phyloP scores from a whole-genome alignment of 35 echinoderm and acorn worm genomes.

The Diadema setosum region DNA sequence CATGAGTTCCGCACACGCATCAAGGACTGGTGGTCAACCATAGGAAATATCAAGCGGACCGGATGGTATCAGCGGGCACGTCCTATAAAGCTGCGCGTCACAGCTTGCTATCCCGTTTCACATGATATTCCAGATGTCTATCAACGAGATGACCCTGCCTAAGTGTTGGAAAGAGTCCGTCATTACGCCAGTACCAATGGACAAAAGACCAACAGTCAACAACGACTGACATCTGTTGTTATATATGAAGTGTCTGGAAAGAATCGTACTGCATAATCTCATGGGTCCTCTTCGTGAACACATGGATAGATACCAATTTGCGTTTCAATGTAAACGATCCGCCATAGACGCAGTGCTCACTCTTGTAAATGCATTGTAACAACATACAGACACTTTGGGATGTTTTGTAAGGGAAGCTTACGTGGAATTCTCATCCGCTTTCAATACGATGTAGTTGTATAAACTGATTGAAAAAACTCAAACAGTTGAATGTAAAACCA shows the following conservation, averaged over 20 bases:
- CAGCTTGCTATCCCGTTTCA: neutral
- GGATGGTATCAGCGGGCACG: neutral
- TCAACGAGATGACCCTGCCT: neutral
- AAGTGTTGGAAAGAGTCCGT: neutral
- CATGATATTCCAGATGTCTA: neutral
- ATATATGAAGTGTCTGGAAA: neutral
- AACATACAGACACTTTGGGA: neutral
- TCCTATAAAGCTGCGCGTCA: neutral
- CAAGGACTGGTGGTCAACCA: too few species aligned
- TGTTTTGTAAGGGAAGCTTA: neutral
- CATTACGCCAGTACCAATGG: neutral
- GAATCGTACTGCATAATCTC: neutral
- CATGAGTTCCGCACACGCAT: too few species aligned
- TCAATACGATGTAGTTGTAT: neutral
- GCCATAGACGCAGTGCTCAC: neutral
- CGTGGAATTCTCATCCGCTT: neutral
- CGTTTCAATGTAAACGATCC: neutral
- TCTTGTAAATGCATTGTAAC: neutral
- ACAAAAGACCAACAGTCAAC: neutral
- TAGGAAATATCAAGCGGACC: too few species aligned
- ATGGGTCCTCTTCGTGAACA: neutral
- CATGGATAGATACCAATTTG: neutral
- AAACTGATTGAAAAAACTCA: conserved; percentile 12
- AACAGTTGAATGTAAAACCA: neutral
- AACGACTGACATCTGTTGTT: neutral